phyloP scores from a whole-genome alignment of 2,888 invertebrate genomes.

The Callyntrura guangdongensis region DNA sequence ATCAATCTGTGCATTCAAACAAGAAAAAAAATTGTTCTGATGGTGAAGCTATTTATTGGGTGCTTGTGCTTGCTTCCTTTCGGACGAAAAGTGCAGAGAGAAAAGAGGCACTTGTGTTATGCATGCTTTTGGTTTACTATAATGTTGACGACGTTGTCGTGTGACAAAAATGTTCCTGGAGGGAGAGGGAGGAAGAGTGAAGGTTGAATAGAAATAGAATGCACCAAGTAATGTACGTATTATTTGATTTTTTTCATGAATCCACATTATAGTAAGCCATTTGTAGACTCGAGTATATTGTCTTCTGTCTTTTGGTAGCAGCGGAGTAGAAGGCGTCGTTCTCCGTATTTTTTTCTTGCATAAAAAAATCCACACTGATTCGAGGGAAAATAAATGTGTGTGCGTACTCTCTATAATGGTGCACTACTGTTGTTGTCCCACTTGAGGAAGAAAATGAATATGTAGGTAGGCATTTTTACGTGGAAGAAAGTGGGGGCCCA shows the following conservation, averaged over 20 bases:
- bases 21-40: constrained; percentile 51
- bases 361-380: background rate
- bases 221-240: constrained; percentile 51
- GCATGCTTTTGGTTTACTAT: constrained; percentile 14
- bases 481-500: constrained; percentile 74
- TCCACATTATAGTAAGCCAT: constrained; percentile 23
- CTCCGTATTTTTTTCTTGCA: background rate
- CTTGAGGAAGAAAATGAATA: constrained; percentile 57
- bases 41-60: constrained; percentile 12
- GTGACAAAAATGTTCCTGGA: constrained; percentile 12
- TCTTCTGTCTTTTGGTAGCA: background rate
- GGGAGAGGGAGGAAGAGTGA: constrained; percentile 21
- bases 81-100: too few species aligned
- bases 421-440: constrained; percentile 63
- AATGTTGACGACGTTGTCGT: constrained; percentile 49
- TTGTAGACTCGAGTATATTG: background rate
- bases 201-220: constrained; percentile 50
- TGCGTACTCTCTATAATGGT: background rate
- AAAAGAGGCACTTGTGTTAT: background rate
- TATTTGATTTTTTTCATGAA: constrained; percentile 24
- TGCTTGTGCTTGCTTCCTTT: background rate
- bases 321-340: constrained; percentile 29
- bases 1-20: constrained; percentile 70
- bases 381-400: background rate
- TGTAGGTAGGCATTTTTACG: constrained; percentile 58